phyloP scores from a whole-genome alignment of 2,113 vertebrate species.

The Mormyrus iriodes region DNA sequence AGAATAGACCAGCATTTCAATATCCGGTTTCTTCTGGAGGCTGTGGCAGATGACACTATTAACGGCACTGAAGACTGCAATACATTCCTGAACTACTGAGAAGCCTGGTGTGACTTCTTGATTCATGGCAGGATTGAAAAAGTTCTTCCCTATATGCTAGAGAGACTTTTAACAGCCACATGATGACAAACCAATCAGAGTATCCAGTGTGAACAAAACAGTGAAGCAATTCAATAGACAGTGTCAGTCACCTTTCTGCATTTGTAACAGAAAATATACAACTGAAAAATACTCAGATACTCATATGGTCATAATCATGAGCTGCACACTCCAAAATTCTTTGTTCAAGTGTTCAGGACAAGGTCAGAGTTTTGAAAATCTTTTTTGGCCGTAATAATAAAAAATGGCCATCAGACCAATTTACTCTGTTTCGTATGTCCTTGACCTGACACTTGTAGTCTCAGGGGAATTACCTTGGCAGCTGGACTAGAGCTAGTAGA shows the following conservation, averaged over 20 bases:
- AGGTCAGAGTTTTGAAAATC: conserved; percentile 5
- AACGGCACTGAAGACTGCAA: neutral
- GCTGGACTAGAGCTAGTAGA: neutral
- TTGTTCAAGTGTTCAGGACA: neutral
- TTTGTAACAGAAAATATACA: neutral
- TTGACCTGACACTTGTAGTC: neutral
- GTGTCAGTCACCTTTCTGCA: neutral
- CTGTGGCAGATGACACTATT: neutral
- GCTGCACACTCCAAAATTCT: neutral
- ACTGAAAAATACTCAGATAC: neutral
- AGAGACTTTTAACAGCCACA: neutral
- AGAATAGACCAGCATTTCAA: neutral
- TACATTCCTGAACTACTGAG: neutral
- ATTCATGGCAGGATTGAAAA: neutral
- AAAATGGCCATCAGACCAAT: neutral
- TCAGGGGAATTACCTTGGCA: neutral
- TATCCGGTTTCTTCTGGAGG: neutral
- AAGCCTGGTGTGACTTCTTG: neutral
- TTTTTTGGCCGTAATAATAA: neutral
- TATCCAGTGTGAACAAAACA: neutral
- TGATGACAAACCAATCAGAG: neutral
- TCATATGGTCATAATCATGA: neutral
- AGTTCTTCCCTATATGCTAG: neutral
- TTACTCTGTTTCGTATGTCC: neutral
- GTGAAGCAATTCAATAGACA: neutral